These are phyloP conservation scores for Tangara arthus DNA, from an alignment of 2,797 vertebrate species.

Conservation along the genomic window DNA sequence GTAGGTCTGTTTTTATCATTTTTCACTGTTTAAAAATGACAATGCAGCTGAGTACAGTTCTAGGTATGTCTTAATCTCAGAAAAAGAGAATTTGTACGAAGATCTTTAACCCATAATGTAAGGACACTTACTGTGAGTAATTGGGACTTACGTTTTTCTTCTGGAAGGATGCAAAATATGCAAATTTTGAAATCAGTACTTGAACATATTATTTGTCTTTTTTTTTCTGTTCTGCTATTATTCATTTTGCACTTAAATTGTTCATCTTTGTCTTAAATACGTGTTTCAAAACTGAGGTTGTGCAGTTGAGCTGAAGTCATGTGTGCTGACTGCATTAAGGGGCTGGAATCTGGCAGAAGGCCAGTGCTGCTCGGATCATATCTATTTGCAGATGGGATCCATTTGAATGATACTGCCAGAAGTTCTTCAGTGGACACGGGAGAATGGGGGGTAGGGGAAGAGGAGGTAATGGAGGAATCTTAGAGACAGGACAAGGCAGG, in stretches of 20 bases:
- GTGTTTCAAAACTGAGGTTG: not conserved
- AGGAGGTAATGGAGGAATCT: not conserved
- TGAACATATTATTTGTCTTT: not conserved
- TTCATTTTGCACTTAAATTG: not conserved
- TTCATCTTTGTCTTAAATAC: not conserved
- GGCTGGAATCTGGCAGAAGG: slow-evolving; percentile 29
- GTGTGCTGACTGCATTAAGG: slow-evolving; percentile 5
- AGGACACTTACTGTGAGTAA: not conserved
- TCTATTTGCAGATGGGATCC: slow-evolving; percentile 43
- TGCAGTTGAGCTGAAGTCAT: slow-evolving; percentile 19
- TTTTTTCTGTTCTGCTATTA: not conserved
- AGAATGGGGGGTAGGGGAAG: not conserved
- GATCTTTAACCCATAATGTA: not conserved
- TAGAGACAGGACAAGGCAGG: not conserved
- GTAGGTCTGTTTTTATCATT: not conserved
- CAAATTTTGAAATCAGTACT: not conserved
- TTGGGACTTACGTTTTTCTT: not conserved
- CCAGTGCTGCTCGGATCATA: not conserved
- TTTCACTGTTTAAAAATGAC: not conserved
- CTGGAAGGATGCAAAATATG: not conserved
- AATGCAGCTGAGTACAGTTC: not conserved
- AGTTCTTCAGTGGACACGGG: not conserved
- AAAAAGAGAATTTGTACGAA: not conserved
- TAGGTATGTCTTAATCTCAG: not conserved
- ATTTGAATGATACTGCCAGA: not conserved